Percentiles rank a stretch among this genome's conserved stretches.
These are phyloP conservation scores for Allacma fusca DNA, from an alignment of 2,888 invertebrate genomes.

Conservation along the genomic window DNA sequence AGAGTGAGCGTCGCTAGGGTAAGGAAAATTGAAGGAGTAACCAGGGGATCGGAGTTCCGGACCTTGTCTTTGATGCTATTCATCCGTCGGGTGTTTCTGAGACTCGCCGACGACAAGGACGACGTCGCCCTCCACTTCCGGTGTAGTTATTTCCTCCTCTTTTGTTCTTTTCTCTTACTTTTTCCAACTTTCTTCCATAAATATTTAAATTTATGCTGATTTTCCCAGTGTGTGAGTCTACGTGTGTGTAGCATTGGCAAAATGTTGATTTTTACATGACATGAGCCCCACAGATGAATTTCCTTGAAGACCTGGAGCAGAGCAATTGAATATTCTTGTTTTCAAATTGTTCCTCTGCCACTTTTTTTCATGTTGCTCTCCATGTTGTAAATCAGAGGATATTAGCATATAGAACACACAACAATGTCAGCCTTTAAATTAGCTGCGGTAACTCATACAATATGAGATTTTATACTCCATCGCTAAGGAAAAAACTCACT, in stretches of 20 bases:
- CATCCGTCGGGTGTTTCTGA: slow-evolving; percentile 33
- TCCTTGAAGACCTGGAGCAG: background rate
- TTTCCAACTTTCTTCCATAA: background rate
- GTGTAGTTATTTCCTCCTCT: slow-evolving; percentile 35
- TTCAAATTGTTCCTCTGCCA: background rate
- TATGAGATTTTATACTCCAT: too few species aligned
- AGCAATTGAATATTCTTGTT: background rate
- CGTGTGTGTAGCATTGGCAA: background rate
- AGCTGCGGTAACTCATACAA: too few species aligned
- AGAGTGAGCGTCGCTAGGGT: background rate
- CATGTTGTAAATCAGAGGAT: background rate
- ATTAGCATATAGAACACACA: background rate
- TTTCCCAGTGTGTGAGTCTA: slow-evolving; percentile 21
- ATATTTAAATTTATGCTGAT: slow-evolving; percentile 44
- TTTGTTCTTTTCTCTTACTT: slow-evolving; percentile 16
- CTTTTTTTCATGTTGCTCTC: background rate
- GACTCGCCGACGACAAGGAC: slow-evolving; percentile 24
- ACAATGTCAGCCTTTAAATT: background rate
- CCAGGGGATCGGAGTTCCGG: slow-evolving; percentile 21
- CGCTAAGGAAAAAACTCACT: background rate
- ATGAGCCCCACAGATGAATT: background rate
- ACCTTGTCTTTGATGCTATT: slow-evolving; percentile 8
- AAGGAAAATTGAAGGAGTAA: slow-evolving; percentile 6
- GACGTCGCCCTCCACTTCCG: slow-evolving; percentile 40
- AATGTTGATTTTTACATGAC: background rate